A percentile compares a stretch with the other conserved stretches of the same genome.
phyloP scores from a whole-genome alignment of 2,797 vertebrate genomes.

The Scleropages formosus region DNA sequence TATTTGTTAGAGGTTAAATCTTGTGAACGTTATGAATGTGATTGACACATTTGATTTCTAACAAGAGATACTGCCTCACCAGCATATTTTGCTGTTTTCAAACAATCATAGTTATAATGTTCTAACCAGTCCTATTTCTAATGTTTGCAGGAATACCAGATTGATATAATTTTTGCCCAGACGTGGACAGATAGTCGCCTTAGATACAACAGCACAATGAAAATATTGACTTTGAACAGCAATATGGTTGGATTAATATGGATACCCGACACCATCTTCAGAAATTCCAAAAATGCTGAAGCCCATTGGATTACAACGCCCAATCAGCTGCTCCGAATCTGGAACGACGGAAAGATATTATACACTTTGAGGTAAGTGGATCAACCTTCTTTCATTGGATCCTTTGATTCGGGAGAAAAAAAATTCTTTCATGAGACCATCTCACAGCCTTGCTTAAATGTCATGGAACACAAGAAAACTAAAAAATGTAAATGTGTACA shows the following conservation, averaged over 20 bases:
- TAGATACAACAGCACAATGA: conserved; percentile 88
- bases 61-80: too few relatives aligned
- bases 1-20: too few relatives aligned
- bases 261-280: conserved; percentile 94
- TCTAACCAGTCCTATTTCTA: too few relatives aligned
- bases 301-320: conserved; percentile 95
- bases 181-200: conserved; percentile 90
- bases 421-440: not conserved
- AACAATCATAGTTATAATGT: too few relatives aligned
- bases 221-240: conserved; percentile 83
- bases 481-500: too few relatives aligned
- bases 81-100: too few relatives aligned
- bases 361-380: conserved; percentile 85
- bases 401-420: too few relatives aligned
- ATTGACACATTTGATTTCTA: too few relatives aligned
- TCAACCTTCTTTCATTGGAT: not conserved
- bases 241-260: conserved; percentile 97
- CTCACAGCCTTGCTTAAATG: not conserved
- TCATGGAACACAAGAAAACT: not conserved
- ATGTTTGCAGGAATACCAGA: conserved; percentile 84
- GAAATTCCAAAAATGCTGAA: conserved; percentile 91
- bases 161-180: conserved; percentile 93
- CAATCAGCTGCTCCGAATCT: conserved; percentile 95
- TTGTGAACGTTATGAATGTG: too few relatives aligned
- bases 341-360: conserved; percentile 94